Percentiles rank a stretch among this genome's conserved stretches.
Evolutionary conservation across 2,113 vertebrate species (phyloP).

Genomic region (Mustela lutreola): DNA sequence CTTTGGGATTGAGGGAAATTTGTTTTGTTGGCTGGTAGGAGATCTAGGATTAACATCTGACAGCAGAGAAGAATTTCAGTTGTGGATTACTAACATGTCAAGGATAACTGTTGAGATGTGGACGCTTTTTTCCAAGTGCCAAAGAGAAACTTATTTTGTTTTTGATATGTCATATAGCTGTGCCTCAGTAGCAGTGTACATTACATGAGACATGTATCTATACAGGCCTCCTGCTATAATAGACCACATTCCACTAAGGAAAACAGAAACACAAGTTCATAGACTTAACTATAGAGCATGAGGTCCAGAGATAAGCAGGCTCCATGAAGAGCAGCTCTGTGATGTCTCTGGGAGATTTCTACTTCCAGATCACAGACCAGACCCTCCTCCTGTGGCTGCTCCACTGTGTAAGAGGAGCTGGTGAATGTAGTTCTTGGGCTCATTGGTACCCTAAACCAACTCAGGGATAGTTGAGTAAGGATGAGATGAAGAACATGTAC

Average conservation of each 20-base stretch:
- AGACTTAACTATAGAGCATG: neutral
- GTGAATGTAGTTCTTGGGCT: neutral
- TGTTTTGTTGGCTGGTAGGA: neutral
- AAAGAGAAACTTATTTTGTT: neutral
- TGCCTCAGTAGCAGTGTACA: neutral
- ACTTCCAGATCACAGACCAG: neutral
- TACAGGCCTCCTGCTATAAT: neutral
- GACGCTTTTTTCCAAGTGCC: neutral
- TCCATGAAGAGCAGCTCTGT: neutral
- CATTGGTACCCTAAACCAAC: neutral
- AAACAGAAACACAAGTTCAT: neutral
- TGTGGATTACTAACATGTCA: neutral
- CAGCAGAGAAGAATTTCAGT: neutral
- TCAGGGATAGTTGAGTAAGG: neutral
- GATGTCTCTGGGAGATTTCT: neutral
- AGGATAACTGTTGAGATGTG: neutral
- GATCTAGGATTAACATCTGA: neutral
- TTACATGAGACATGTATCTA: neutral
- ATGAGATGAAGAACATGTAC: neutral
- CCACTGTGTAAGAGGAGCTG: neutral
- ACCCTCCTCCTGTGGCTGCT: rapidly evolving
- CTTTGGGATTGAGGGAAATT: neutral
- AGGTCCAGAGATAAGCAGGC: neutral
- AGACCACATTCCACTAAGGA: neutral
- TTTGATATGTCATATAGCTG: neutral